phyloP scores from a whole-genome alignment of 2,797 vertebrate genomes.

The Anabacerthia variegaticeps region DNA sequence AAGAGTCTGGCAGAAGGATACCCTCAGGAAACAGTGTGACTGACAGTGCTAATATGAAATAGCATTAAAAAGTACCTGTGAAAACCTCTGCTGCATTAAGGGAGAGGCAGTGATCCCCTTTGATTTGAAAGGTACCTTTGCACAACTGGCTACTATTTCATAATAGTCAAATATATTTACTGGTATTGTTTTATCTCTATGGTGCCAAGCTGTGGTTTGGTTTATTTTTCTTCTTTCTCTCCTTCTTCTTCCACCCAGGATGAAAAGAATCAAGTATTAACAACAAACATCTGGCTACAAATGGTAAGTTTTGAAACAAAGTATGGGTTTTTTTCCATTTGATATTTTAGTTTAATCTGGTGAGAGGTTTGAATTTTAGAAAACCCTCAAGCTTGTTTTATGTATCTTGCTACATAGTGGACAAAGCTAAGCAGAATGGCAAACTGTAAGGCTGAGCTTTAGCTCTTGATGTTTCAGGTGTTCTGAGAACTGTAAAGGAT shows the following conservation, averaged over 20 bases:
- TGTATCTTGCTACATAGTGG: not conserved
- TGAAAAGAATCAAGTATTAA: constrained; percentile 97
- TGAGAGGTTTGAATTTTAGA: not conserved
- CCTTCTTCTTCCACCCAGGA: constrained; percentile 79
- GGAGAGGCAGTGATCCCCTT: not conserved
- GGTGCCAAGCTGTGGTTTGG: not conserved
- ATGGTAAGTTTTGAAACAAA: constrained; percentile 84
- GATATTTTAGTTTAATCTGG: not conserved
- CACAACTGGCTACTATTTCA: not conserved
- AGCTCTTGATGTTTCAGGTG: not conserved
- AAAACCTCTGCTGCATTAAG: not conserved
- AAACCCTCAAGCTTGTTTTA: not conserved
- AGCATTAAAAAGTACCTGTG: not conserved
- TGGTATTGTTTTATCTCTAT: not conserved
- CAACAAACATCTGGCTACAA: constrained; percentile 94
- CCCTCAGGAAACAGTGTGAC: not conserved
- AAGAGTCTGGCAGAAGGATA: not conserved
- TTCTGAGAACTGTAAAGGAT: not conserved
- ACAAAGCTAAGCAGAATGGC: not conserved
- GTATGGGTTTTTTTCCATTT: not conserved
- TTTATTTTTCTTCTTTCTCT: not conserved
- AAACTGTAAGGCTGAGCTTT: not conserved
- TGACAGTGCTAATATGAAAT: not conserved
- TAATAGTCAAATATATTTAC: not conserved
- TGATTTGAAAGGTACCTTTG: not conserved